Percentiles rank a stretch among this genome's conserved stretches.
phyloP scores from a whole-genome alignment of 2,888 invertebrate genomes.

The Gastrophysa polygoni region DNA sequence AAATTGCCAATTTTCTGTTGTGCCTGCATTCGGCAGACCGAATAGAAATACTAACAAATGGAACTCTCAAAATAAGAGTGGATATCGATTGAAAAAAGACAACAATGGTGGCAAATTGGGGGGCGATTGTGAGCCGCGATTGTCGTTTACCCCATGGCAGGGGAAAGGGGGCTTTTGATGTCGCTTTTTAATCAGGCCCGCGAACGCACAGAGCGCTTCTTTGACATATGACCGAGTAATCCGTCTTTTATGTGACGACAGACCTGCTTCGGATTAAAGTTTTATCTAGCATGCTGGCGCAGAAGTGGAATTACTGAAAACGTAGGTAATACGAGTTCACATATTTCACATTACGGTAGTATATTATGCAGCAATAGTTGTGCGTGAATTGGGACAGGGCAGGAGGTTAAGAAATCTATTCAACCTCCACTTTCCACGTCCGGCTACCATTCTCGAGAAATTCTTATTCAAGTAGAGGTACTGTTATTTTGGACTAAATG shows the following conservation, averaged over 20 bases:
- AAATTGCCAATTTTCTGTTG: slow-evolving; percentile 41
- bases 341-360: no score
- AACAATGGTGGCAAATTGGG: slow-evolving; percentile 58
- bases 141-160: slow-evolving; percentile 56
- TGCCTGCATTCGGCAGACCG: slow-evolving; percentile 42
- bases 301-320: not conserved
- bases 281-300: slow-evolving; percentile 37
- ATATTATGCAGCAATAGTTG: no score
- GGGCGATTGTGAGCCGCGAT: slow-evolving; percentile 58
- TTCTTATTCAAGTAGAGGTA: no score
- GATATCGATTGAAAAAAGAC: slow-evolving; percentile 59
- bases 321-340: not conserved
- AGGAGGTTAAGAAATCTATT: no score
- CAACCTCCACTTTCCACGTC: no score
- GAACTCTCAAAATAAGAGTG: slow-evolving; percentile 53
- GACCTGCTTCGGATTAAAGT: slow-evolving; percentile 43
- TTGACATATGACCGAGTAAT: slow-evolving; percentile 60
- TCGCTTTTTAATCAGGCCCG: slow-evolving; percentile 59
- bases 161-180: slow-evolving; percentile 54
- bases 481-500: no score
- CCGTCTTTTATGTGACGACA: slow-evolving; percentile 53
- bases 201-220: slow-evolving; percentile 55
- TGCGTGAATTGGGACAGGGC: no score
- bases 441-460: no score
- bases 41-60: slow-evolving; percentile 57